Evolutionary conservation across 1,140 invertebrate species (phyloP).

Genomic region (Magallana angulata): DNA sequence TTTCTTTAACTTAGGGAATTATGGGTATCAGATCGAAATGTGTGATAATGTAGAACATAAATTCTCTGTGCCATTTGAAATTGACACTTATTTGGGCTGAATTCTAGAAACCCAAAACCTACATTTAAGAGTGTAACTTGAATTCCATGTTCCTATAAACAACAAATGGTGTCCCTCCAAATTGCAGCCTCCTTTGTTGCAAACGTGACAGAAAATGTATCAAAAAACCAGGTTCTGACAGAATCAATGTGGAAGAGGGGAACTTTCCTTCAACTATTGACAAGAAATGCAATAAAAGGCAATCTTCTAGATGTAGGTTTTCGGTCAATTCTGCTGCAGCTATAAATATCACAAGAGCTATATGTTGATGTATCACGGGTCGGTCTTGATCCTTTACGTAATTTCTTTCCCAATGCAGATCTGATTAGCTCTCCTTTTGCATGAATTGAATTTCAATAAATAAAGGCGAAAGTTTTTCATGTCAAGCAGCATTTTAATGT

Average conservation of each 20-base stretch:
- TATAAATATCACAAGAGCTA: too few relatives aligned
- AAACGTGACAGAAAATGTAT: slow-evolving; percentile 1
- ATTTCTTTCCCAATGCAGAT: too few relatives aligned
- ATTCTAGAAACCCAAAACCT: background rate
- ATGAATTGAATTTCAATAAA: slow-evolving; percentile 14
- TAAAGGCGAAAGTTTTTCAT: background rate
- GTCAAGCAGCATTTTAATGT: slow-evolving; percentile 3
- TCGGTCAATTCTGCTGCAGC: too few relatives aligned
- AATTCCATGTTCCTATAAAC: slow-evolving; percentile 22
- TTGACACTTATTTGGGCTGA: slow-evolving; percentile 13
- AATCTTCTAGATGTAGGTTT: background rate
- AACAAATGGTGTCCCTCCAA: background rate
- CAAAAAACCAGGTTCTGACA: slow-evolving; percentile 15
- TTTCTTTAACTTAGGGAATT: slow-evolving; percentile 26
- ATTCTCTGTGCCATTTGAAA: background rate
- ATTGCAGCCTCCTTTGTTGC: slow-evolving; percentile 4
- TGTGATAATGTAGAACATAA: slow-evolving; percentile 24
- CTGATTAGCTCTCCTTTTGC: background rate
- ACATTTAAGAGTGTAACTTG: slow-evolving; percentile 26
- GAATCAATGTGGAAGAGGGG: background rate
- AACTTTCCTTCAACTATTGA: slow-evolving; percentile 8
- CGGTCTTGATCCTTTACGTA: too few relatives aligned
- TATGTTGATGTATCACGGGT: too few relatives aligned
- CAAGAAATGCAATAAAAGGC: slow-evolving; percentile 10
- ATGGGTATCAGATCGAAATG: background rate